These are phyloP conservation scores for Mylabris sibirica DNA, from an alignment of 2,888 invertebrate species.

Conservation along the genomic window DNA sequence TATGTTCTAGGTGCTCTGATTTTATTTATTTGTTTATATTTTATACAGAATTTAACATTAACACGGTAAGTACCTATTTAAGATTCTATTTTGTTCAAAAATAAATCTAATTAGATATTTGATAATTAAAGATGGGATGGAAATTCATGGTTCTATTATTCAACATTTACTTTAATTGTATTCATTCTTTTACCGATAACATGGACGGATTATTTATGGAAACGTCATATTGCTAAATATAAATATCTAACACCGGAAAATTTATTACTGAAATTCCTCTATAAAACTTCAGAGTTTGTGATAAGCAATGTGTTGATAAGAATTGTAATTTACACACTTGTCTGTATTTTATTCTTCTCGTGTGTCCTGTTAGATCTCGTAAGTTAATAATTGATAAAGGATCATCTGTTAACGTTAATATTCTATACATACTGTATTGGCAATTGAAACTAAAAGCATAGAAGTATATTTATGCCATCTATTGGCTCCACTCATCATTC, in stretches of 20 bases:
- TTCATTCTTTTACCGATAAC: conserved; percentile 72
- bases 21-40: conserved; percentile 67
- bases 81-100: neutral
- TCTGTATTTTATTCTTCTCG: conserved; percentile 70
- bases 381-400: conserved; percentile 40
- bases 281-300: conserved; percentile 68
- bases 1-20: conserved; percentile 71
- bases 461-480: too few relatives aligned
- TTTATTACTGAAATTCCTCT: conserved; percentile 64
- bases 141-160: conserved; percentile 63
- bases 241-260: conserved; percentile 67
- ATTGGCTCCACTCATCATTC: too few relatives aligned
- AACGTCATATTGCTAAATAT: conserved; percentile 54
- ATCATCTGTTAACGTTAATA: neutral
- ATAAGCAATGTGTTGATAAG: conserved; percentile 71
- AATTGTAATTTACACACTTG: conserved; percentile 71
- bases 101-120: conserved; percentile 31
- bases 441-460: too few relatives aligned
- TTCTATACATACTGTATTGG: too few relatives aligned
- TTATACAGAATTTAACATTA: conserved; percentile 69
- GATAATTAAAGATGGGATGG: conserved; percentile 47
- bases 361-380: conserved; percentile 74
- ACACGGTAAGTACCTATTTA: conserved; percentile 62
- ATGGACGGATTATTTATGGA: conserved; percentile 81
- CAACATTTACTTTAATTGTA: conserved; percentile 61